Evolutionary conservation across 1,140 invertebrate species (phyloP), one percentile per base, ranked within the genome.

Genomic region (Lepidurus packardi): DNA sequence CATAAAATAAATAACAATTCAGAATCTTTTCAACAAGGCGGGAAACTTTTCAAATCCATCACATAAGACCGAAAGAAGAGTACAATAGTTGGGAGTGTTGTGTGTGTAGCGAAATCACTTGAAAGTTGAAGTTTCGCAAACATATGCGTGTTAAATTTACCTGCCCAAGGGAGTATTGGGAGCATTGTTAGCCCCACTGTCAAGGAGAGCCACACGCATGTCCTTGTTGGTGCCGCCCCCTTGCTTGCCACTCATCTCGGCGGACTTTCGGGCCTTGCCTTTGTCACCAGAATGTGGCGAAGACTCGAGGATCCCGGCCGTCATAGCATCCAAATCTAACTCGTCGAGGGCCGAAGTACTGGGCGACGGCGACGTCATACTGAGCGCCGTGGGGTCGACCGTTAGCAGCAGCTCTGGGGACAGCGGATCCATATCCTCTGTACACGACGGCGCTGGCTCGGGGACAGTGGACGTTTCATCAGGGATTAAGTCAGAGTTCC

Each of bases 181-280:
- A 75, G 53, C 13, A 76, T 75, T 10, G 74, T 76, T 73, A 77
- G 80, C 75, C 79, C 77, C 78, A 77, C 81, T 78, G 73, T 79
- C 74, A 76, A 80, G 73, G 77, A 81, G 80, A 80, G 76, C 73
- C 81, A 79, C 43, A 78, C 78, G 76, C 81, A 82, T 74, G 81
- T 81, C 78, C 75, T 83, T 81, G 81, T 83, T 79, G 82, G 77
- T 76, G 73, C 82, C 83, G 25, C 83, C 85, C 86, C 83, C 79
- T 84, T 78, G 83, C 82, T 84, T 80, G 85, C 85, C 85, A 85
- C 82, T 85, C 85, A 83, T 82, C 84, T 80, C 81, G 78, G 78
- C 79, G 8, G 16, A 84, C 83, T 79, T 80, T 47, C 7, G 80
- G 77, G 73, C 80, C 81, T 42, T 80, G 79, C 8, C 82, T 11